Percentiles rank a stretch among this genome's conserved stretches.
These are phyloP conservation scores for Penaeus vannamei DNA, from an alignment of 1,140 invertebrate species.

Conservation along the genomic window DNA sequence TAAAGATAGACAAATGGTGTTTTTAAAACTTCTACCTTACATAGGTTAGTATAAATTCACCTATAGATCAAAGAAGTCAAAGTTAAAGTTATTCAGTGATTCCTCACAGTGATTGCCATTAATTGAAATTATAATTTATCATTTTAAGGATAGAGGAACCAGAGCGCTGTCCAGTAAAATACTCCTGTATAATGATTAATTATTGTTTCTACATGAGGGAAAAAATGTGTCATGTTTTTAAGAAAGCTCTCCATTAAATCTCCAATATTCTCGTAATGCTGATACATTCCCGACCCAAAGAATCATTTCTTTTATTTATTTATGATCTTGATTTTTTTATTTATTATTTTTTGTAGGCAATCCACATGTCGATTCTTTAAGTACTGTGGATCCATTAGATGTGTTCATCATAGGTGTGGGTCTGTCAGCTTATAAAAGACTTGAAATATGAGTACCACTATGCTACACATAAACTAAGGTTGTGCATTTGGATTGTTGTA, in stretches of 20 bases:
- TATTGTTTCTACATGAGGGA: conserved; percentile 49
- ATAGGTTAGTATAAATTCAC: conserved; percentile 55
- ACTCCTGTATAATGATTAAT: conserved; percentile 49
- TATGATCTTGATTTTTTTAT: not conserved
- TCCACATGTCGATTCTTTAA: conserved; percentile 20
- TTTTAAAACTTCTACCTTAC: conserved; percentile 49
- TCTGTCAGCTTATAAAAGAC: conserved; percentile 43
- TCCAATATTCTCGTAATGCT: conserved; percentile 39
- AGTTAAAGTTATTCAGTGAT: conserved; percentile 24
- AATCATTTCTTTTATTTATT: conserved; percentile 43
- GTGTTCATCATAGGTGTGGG: conserved; percentile 57
- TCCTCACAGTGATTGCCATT: conserved; percentile 51
- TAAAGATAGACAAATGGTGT: conserved; percentile 61
- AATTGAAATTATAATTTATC: conserved; percentile 42
- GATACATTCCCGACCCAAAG: conserved; percentile 50
- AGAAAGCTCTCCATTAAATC: conserved; percentile 40
- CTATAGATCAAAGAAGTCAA: conserved; percentile 32
- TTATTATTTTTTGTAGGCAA: conserved; percentile 45
- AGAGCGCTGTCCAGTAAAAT: conserved; percentile 53
- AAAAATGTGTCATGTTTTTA: conserved; percentile 48
- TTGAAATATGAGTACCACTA: conserved; percentile 3
- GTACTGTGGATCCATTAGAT: conserved; percentile 49
- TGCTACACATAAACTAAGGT: conserved; percentile 18
- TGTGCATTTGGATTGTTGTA: conserved; percentile 6
- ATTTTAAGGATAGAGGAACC: conserved; percentile 42